Evolutionary conservation across 1,140 invertebrate genomes (phyloP), one percentile per base, ranked within the genome.

Genomic region (Polyergus mexicanus): DNA sequence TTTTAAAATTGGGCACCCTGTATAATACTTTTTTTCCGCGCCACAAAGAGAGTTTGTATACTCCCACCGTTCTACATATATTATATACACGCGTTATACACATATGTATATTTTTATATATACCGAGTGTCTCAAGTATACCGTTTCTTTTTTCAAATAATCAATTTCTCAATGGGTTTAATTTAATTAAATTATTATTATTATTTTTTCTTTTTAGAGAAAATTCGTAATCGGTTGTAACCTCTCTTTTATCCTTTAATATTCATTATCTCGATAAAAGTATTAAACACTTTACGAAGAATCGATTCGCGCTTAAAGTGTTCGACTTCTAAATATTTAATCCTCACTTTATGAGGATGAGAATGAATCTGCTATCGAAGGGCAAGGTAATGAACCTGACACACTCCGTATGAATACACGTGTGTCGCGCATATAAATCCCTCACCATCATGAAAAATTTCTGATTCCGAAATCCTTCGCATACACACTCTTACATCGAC

Each of bases 11-110:
- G n/a, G n/a, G n/a, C n/a, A n/a, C n/a, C n/a, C n/a, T n/a, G n/a
- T n/a, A 89, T 88, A 88, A 84, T 85, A 88, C 85, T 51, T 51
- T 51, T 89, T 89, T 68, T 84, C 28, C 60, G 44, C 32, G 47
- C 47, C 47, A 51, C 58, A 77, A 47, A 77, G 56, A 78, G n/a
- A 89, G 69, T 72, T 78, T 77, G 47, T 58, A 71, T 69, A 58
- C 65, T 72, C 51, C 62, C 28, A 13, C 35, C 28, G 11, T 51
- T 22, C 51, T 44, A 47, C 63, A n/a, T 88, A 38, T 72, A 60
- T 71, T 77, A 77, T 72, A 47, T 44, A 81, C 75, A 74, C 68
- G 41, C 51, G 44, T 58, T 81, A 65, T 28, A 77, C 63, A 28
- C 44, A 38, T 65, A 47, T 19, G 63, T 63, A 60, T 54, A 28